Percentiles rank a stretch among this genome's conserved stretches.
Conservation (phyloP, 2,888 invertebrate species). For the Ophraella communa region DNA sequence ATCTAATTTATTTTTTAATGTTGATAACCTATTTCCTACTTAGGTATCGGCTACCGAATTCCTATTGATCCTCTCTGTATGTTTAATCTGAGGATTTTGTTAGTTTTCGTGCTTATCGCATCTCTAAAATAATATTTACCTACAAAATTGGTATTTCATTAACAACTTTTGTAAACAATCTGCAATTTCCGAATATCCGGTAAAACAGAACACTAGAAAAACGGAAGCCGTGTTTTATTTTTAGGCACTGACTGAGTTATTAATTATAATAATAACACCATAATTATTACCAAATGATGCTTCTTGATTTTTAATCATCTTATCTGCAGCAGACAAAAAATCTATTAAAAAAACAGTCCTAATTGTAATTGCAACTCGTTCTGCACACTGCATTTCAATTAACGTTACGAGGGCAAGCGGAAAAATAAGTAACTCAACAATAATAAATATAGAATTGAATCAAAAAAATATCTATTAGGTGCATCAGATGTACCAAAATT, state of each 20-base stretch:
- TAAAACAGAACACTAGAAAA: background rate
- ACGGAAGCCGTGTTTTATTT: background rate
- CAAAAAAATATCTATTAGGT: no score
- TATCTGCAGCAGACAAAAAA: background rate
- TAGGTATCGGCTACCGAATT: background rate
- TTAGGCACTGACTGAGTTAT: background rate
- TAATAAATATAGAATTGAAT: background rate
- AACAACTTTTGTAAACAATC: background rate
- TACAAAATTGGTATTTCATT: background rate
- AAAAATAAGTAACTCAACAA: background rate
- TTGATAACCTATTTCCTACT: background rate
- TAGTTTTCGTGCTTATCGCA: background rate
- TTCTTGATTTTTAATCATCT: background rate
- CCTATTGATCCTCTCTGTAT: background rate
- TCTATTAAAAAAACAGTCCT: background rate
- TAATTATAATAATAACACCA: background rate
- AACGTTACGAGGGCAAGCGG: background rate
- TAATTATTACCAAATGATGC: background rate
- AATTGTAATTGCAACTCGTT: background rate
- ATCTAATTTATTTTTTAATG: background rate
- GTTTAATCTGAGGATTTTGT: background rate
- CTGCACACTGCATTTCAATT: background rate
- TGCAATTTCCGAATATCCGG: background rate
- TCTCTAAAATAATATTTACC: background rate
- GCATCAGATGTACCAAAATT: no score